Base-by-base conservation (phyloP, 2,113 vertebrate genomes). In the Elgaria multicarinata region DNA sequence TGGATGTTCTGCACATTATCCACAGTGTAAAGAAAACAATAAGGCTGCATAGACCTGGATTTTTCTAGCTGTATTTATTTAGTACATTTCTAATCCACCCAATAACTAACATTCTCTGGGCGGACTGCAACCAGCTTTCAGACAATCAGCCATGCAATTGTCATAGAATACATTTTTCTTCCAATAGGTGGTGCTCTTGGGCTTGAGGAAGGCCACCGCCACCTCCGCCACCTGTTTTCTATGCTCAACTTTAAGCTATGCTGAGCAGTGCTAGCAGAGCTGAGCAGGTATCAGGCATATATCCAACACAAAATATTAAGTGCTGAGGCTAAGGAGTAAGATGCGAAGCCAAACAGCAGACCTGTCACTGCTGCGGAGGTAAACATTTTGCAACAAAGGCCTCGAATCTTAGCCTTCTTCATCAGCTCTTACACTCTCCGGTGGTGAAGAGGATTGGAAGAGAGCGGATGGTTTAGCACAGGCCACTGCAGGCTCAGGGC, bases 171-270 rank as follows among this genome's bases (percentile, higher is more conserved):
- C 46, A 33, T 31, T 14, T 3, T 78, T 42, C 28, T 55, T 42
- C 82, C 88, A 85, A 46, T 78, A 89, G 88, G 39, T 85, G 90
- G 74, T 8, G 66, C 33, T 39, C 81, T 71, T 88, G 39, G 14
- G 9, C 86, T 85, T 83, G 14, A 16, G 13, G 46, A 24, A 39
- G 33, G n/a, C 16, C n/a, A n/a, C n/a, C n/a, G n/a, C n/a, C n/a
- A n/a, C n/a, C n/a, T n/a, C 10, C n/a, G 22, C 12, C 3, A 42
- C 31, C 44, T 5, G 12, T 83, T 46, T 62, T 78, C 88, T 69
- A 18, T 69, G 88, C 55, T 36, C 71, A 58, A 33, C 33, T 39
- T 85, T 44, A 77, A 87, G 46, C 72, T 58, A 20, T 4, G 39
- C 42, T 78, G 64, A 87, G 20, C n/a, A n/a, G n/a, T n/a, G n/a